Percentiles rank a stretch among this genome's conserved stretches.
Conservation (phyloP, 2,888 invertebrate genomes). For the Acleris emargana region DNA sequence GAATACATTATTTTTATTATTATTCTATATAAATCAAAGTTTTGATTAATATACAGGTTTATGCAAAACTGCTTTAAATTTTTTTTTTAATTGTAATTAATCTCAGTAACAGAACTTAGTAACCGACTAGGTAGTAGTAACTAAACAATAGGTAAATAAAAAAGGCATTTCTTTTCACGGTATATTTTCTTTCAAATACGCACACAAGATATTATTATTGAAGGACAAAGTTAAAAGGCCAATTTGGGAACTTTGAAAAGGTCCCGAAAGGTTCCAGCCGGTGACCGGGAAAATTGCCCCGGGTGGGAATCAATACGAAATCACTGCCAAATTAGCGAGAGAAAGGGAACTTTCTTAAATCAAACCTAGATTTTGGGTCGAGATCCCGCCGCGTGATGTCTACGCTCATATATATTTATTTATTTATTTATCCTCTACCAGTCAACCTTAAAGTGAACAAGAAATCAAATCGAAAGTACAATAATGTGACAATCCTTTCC, state of each 20-base stretch:
- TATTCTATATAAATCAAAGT: no score
- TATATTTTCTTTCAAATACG: slow-evolving; percentile 46
- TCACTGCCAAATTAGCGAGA: slow-evolving; percentile 30
- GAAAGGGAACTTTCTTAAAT: slow-evolving; percentile 16
- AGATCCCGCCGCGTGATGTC: neutral
- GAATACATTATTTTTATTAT: no score
- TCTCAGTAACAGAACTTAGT: no score
- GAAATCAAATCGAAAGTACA: no score
- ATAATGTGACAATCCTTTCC: no score
- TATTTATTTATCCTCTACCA: no score
- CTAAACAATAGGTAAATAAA: neutral
- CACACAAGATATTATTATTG: slow-evolving; percentile 11
- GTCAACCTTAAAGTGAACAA: no score
- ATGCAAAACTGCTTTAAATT: no score
- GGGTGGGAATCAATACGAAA: slow-evolving; percentile 25
- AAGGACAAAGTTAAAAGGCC: slow-evolving; percentile 28
- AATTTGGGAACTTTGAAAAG: slow-evolving; percentile 29
- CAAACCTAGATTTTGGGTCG: slow-evolving; percentile 12
- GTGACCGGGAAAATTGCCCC: slow-evolving; percentile 28
- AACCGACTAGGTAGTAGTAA: no score
- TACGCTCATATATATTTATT: no score
- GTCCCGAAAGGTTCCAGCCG: slow-evolving; percentile 22
- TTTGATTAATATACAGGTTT: no score
- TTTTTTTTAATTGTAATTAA: no score
- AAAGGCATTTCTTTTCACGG: slow-evolving; percentile 45